These are phyloP conservation scores for Craterocephalus amniculus DNA, from an alignment of 2,797 vertebrate genomes.

Conservation along the genomic window DNA sequence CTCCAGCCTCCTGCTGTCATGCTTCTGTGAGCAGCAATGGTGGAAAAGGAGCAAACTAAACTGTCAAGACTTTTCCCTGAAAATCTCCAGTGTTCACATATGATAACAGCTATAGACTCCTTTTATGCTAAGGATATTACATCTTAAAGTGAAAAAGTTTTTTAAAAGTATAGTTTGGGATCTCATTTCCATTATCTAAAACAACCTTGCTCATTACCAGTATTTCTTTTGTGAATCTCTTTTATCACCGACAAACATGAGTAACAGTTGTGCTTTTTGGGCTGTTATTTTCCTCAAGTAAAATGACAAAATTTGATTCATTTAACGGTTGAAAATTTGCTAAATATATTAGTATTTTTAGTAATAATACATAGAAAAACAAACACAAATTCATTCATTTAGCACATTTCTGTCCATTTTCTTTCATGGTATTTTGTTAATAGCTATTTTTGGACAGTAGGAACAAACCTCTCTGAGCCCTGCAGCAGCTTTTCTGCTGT, in stretches of 20 bases:
- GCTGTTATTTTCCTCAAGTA: not conserved
- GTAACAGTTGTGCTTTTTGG: not conserved
- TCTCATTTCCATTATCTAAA: too few species aligned
- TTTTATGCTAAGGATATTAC: not conserved
- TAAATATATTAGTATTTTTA: not conserved
- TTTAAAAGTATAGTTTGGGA: too few species aligned
- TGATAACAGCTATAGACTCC: too few species aligned
- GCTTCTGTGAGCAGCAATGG: not conserved
- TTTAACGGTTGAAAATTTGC: not conserved
- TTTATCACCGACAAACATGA: not conserved
- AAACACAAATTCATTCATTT: not conserved
- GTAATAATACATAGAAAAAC: not conserved
- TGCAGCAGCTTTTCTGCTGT: constrained; percentile 34
- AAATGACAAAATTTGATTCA: not conserved
- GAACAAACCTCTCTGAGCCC: constrained; percentile 12
- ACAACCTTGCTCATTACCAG: too few species aligned
- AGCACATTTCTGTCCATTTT: not conserved
- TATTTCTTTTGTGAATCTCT: too few species aligned
- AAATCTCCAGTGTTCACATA: too few species aligned
- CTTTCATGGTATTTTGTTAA: too few species aligned
- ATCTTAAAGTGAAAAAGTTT: too few species aligned
- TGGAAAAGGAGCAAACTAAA: not conserved
- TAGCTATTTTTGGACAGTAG: constrained; percentile 4
- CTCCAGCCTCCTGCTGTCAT: not conserved
- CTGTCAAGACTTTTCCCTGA: not conserved